Evolutionary conservation across 2,113 vertebrate species (phyloP), one percentile per base, ranked within the genome.

Genomic region (Carassius carassius): DNA sequence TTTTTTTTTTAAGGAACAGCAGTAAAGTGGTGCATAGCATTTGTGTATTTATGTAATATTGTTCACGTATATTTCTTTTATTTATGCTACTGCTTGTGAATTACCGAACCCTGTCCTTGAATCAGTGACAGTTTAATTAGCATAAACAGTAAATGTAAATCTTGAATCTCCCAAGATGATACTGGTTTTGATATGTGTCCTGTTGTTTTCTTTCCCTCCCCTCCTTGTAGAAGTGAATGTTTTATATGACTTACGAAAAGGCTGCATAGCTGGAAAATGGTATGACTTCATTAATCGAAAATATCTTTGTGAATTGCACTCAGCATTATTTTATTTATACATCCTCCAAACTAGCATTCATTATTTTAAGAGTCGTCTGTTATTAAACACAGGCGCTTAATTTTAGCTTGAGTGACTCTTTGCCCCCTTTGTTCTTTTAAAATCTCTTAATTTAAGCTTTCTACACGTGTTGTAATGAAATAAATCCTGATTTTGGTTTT

Each of bases 41-140:
- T 93, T 94, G 92, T 90, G 88, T 95, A 93, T 94, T 94, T 94
- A 94, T 95, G 93, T 94, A 92, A 92, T 92, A 92, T 92, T 93
- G 89, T 90, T 91, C 67, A 84, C 84, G 78, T 91, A 91, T 92
- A 74, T 90, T 82, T 91, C 92, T 89, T 65, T 93, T 94, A 94
- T 95, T 95, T 94, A 95, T 95, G 94, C 93, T 94, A 93, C 92
- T 94, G 93, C 92, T 94, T 92, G 93, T 94, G 85, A 91, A 93
- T 92, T 92, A 94, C 92, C 91, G 93, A 94, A 93, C 91, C 87
- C 87, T 92, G 89, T 92, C 92, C 91, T 89, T 93, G 86, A 90
- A 92, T 93, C 83, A 19, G 86, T 93, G 82, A 90, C 83, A 90
- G 91, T 94, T 92, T 90, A 90, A 93, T 91, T 87, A 81, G 87